Evolutionary conservation across 2,113 vertebrate species (phyloP).

Genomic region (Podarcis cretensis): DNA sequence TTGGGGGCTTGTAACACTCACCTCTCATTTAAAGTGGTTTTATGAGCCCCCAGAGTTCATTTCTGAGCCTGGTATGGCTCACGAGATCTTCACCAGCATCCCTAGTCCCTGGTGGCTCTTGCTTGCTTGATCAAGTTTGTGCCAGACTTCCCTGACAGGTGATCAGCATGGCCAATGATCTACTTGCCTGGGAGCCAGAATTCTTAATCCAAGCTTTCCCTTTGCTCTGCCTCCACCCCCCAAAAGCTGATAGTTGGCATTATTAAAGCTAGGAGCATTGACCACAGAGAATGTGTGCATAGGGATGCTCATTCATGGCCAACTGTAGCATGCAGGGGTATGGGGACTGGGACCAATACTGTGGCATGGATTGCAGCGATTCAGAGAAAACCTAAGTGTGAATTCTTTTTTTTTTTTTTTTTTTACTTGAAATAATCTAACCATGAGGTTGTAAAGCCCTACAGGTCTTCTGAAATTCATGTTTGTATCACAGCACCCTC

Average conservation of each 20-base stretch:
- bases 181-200: neutral
- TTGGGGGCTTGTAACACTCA: neutral
- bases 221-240: neutral
- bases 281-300: neutral
- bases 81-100: neutral
- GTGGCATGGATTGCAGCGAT: neutral
- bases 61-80: neutral
- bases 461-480: neutral
- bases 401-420: neutral
- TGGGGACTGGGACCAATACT: neutral
- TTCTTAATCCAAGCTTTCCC: neutral
- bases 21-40: neutral
- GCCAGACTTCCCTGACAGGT: neutral
- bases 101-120: too few species aligned
- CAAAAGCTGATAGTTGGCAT: neutral
- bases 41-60: neutral
- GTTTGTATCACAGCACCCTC: neutral
- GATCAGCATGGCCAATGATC: neutral
- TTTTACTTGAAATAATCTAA: neutral
- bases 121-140: neutral
- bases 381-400: neutral
- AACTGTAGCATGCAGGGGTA: neutral
- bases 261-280: neutral
- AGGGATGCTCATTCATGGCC: neutral
- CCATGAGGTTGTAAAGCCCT: neutral